These are phyloP conservation scores for Nephrotoma guestfalica DNA, from an alignment of 2,888 invertebrate genomes.

Conservation along the genomic window DNA sequence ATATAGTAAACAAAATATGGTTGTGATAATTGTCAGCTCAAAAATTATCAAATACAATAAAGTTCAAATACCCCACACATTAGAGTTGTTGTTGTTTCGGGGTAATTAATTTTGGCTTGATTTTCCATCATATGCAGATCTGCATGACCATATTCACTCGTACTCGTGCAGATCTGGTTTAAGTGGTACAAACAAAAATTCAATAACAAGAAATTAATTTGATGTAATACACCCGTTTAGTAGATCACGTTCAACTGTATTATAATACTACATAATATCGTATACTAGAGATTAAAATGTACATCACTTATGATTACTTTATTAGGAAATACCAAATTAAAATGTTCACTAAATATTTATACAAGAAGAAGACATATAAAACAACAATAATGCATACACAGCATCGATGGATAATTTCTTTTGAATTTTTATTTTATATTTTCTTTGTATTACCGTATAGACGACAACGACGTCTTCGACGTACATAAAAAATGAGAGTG, in stretches of 20 bases:
- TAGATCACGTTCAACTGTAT: neutral
- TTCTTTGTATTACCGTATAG: neutral
- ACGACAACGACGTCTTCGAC: neutral
- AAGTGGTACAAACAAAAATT: no score
- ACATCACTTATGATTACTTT: neutral
- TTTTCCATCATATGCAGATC: no score
- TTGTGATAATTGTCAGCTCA: no score
- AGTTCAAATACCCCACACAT: no score
- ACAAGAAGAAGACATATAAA: neutral
- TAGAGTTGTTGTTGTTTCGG: no score
- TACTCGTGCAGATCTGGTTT: no score
- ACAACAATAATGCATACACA: neutral
- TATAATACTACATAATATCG: neutral
- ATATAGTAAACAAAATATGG: no score
- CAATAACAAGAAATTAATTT: no score
- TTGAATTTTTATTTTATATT: neutral
- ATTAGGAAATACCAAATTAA: neutral
- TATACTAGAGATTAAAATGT: neutral
- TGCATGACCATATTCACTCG: no score
- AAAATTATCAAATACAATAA: no score
- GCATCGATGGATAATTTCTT: neutral
- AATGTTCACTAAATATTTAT: neutral
- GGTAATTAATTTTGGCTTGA: no score
- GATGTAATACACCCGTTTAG: neutral
- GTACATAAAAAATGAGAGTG: neutral